Conservation (phyloP, 2,888 invertebrate genomes). For the Eurytoma californica region DNA sequence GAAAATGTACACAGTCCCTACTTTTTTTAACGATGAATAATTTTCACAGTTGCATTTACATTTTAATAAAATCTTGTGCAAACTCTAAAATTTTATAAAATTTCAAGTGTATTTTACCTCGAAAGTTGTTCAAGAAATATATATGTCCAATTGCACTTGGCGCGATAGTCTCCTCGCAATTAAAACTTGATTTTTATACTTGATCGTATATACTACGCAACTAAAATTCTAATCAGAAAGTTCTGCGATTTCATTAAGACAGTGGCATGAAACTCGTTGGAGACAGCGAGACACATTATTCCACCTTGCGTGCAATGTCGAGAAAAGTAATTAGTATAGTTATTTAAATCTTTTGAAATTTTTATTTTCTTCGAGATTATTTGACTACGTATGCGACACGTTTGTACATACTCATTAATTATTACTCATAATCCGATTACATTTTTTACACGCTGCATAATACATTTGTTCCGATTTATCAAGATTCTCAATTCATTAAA, state of each 20-base stretch:
- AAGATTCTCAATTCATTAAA: no score
- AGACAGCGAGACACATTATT: background rate
- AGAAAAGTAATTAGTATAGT: background rate
- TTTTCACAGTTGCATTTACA: no score
- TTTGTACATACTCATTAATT: no score
- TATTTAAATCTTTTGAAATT: background rate
- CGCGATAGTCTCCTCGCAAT: background rate
- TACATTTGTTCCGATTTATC: no score
- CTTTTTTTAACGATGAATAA: no score
- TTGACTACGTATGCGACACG: background rate
- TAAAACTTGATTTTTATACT: background rate
- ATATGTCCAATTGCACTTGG: no score
- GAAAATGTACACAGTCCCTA: background rate
- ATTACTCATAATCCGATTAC: no score
- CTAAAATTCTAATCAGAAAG: background rate
- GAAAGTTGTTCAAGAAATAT: no score
- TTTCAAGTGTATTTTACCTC: no score
- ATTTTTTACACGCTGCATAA: no score
- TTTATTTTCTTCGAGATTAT: background rate
- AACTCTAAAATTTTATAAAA: no score
- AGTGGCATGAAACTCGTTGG: background rate
- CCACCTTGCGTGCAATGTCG: background rate
- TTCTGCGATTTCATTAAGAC: slow-evolving; percentile 16
- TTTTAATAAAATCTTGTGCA: no score
- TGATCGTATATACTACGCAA: background rate